Conservation (phyloP, 2,888 invertebrate species). For the Dryomyza anilis region DNA sequence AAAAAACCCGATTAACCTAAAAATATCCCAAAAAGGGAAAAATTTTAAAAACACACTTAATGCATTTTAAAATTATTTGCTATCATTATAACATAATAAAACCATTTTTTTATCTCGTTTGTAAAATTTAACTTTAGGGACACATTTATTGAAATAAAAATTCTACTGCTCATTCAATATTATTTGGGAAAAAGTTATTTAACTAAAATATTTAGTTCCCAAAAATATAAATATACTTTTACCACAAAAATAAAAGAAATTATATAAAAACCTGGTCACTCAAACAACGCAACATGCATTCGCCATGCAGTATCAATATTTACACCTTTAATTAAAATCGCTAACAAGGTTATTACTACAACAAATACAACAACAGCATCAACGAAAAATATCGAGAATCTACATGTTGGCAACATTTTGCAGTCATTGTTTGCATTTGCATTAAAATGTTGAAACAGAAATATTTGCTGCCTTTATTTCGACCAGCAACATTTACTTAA, state of each 20-base stretch:
- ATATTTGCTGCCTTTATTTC: too few relatives aligned
- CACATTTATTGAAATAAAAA: background rate
- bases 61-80: too few relatives aligned
- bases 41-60: too few relatives aligned
- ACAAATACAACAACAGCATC: background rate
- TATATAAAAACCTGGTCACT: background rate
- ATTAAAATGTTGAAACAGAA: constrained; percentile 44
- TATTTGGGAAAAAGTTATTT: background rate
- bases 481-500: too few relatives aligned
- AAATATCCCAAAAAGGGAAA: too few relatives aligned
- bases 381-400: background rate
- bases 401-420: constrained; percentile 1
- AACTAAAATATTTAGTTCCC: too few relatives aligned
- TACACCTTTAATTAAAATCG: constrained; percentile 61
- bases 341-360: constrained; percentile 59
- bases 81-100: background rate
- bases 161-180: background rate
- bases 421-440: constrained; percentile 39
- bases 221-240: too few relatives aligned
- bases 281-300: background rate
- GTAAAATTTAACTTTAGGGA: too few relatives aligned
- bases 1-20: too few relatives aligned
- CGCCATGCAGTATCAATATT: constrained; percentile 49
- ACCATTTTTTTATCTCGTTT: background rate
- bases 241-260: too few relatives aligned